Evolutionary conservation across 2,113 vertebrate genomes (phyloP).

Genomic region (Rhinolophus ferrumequinum): DNA sequence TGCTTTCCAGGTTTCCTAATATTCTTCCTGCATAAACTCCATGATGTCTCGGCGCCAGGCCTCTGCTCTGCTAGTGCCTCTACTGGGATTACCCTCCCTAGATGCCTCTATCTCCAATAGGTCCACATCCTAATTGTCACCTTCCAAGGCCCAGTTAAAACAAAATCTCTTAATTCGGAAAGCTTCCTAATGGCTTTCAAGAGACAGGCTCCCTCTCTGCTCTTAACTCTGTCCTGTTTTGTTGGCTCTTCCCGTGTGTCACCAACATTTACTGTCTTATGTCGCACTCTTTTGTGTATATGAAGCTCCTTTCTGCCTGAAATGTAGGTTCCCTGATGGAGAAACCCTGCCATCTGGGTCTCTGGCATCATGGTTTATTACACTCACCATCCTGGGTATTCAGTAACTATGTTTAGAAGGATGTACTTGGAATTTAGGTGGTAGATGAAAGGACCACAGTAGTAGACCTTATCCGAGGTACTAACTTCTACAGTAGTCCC

Average conservation of each 20-base stretch:
- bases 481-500: not conserved
- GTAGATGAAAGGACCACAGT: not conserved
- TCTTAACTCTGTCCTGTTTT: not conserved
- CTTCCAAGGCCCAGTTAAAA: not conserved
- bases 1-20: not conserved
- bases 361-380: not conserved
- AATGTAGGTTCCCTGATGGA: not conserved
- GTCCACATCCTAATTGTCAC: not conserved
- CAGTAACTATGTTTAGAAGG: not conserved
- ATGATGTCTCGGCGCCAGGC: not conserved
- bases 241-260: accelerated
- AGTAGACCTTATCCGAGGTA: not conserved
- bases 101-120: too few species aligned
- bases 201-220: not conserved
- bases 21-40: not conserved
- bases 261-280: not conserved
- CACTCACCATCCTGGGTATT: too few species aligned
- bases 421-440: not conserved
- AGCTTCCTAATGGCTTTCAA: not conserved
- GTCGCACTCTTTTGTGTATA: accelerated
- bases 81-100: not conserved
- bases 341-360: accelerated
- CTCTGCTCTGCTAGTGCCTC: not conserved
- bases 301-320: not conserved
- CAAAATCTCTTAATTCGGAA: not conserved